Conservation (phyloP, 2,797 vertebrate genomes). For the Chloroceryle inda region DNA sequence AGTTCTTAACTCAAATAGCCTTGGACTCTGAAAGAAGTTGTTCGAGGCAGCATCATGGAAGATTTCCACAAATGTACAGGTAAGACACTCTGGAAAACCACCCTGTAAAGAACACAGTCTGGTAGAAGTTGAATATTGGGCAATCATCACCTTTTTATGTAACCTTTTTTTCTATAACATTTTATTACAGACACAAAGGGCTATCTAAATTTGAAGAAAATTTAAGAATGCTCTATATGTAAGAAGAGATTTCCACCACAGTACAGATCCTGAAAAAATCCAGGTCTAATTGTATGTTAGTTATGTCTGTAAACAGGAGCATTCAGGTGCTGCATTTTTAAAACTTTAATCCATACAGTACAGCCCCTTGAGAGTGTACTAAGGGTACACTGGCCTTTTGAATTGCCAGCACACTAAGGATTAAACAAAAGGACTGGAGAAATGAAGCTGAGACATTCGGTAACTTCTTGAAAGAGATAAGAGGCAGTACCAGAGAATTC, state of each 20-base stretch:
- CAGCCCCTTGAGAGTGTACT: background rate
- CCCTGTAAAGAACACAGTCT: background rate
- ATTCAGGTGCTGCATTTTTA: background rate
- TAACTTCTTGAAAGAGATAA: background rate
- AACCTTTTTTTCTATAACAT: background rate
- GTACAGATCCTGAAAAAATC: background rate
- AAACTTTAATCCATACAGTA: background rate
- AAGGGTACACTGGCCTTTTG: background rate
- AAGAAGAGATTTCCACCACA: background rate
- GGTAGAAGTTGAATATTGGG: background rate
- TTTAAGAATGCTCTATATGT: background rate
- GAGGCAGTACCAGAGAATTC: background rate
- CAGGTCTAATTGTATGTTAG: background rate
- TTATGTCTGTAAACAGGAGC: background rate
- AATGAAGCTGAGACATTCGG: background rate
- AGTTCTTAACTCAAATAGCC: conserved; percentile 1
- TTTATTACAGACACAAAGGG: background rate
- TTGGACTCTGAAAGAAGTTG: background rate
- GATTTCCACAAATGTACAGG: background rate
- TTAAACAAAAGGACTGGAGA: background rate
- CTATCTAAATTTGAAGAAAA: background rate
- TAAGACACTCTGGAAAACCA: background rate
- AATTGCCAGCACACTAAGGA: background rate
- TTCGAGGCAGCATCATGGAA: background rate
- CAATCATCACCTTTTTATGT: background rate